phyloP scores from a whole-genome alignment of 2,113 vertebrate genomes.

The Urocolius indicus region DNA sequence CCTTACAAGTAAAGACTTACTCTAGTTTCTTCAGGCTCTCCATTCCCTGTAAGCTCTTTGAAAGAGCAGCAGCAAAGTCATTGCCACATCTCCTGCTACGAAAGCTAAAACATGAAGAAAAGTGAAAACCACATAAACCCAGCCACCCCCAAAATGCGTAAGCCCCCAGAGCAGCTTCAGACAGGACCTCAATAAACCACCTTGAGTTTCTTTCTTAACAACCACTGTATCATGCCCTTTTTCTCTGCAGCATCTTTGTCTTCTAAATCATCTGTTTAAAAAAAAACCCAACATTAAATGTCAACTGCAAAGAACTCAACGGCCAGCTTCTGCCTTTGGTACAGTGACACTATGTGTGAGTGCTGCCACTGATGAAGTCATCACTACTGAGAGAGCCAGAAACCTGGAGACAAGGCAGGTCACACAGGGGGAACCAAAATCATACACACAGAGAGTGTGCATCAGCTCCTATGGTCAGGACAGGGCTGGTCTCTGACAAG shows the following conservation, averaged over 20 bases:
- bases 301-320: not conserved
- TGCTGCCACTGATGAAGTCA: not conserved
- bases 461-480: not conserved
- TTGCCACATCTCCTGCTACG: slow-evolving; percentile 85
- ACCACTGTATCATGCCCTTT: too few relatives aligned
- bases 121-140: not conserved
- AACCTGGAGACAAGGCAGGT: not conserved
- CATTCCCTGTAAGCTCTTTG: slow-evolving; percentile 78
- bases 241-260: not conserved
- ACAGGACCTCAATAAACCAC: fast-evolving
- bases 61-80: slow-evolving; percentile 86
- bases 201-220: not conserved
- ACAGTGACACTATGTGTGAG: not conserved
- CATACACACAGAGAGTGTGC: too few relatives aligned
- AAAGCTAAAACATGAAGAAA: slow-evolving; percentile 78
- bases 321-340: not conserved
- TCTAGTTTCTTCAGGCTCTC: slow-evolving; percentile 79
- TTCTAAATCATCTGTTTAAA: not conserved
- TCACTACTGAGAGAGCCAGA: too few relatives aligned
- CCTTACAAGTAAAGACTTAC: slow-evolving; percentile 75
- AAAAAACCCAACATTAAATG: not conserved
- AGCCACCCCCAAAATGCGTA: not conserved
- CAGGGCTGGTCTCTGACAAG: too few relatives aligned
- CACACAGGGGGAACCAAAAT: not conserved
- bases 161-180: not conserved